Evolutionary conservation across 2,113 vertebrate species (phyloP), one percentile per base, ranked within the genome.

Genomic region (Erythrocercus mccallii): DNA sequence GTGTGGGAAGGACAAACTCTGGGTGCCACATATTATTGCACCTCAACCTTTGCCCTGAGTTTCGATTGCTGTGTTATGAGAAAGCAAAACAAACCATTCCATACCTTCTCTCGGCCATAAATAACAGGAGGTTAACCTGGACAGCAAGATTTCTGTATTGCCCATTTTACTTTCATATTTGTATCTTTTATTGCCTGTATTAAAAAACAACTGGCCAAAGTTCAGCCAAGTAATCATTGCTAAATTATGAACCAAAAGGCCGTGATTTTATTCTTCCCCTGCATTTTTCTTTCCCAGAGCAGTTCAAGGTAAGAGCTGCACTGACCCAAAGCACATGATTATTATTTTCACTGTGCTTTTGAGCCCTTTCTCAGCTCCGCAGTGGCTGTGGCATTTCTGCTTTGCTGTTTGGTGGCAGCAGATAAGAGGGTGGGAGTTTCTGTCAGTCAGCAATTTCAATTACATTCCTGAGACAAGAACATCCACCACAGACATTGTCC

Each of bases 181-280:
- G 1, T 15, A 4, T 31, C n/a, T 33, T 48, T 57, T 33, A 12
- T 12, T 69, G n/a, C 37, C 21, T 1, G 0, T 48, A 13, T 11
- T 62, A 40, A 54, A 45, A 25, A 77, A 22, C 4, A 42, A 2
- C 5, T 48, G 9, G 42, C 12, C 27, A 15, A 6, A 28, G n/a
- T 68, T 84, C 7, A 4, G 12, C 42, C 4, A 11, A 45, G n/a
- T n/a, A 31, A 10, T 12, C 0, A 0, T 28, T 0, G 3, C 14
- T n/a, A 3, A 40, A 5, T 35, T 33, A 28, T 1, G 5, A 54
- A 19, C 11, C 12, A 44, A 28, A 21, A 5, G 2, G n/a, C 5
- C 0, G 0, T 19, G 10, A 8, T 21, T n/a, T 71, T 38, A 22
- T 53, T 48, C 3, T 62, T 76, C 3, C 25, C 11, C 6, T 40